phyloP scores from a whole-genome alignment of 2,888 invertebrate genomes.

The Cerceris ruficornis region DNA sequence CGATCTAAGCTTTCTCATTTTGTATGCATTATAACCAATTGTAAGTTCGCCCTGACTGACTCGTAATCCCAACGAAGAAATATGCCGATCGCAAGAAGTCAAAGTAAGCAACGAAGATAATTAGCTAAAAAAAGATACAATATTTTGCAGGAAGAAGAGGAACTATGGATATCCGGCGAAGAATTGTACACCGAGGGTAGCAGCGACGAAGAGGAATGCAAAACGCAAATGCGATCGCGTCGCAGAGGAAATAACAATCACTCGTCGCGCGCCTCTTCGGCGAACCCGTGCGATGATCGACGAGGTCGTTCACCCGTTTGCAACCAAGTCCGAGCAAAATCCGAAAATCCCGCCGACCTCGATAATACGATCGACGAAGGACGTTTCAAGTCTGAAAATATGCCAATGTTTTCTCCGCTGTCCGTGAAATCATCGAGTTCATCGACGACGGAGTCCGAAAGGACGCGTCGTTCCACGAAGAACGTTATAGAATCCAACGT shows the following conservation, averaged over 20 bases:
- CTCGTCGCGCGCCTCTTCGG: conserved; percentile 11
- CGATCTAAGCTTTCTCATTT: too few relatives aligned
- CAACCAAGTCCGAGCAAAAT: conserved; percentile 2
- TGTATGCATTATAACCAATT: too few relatives aligned
- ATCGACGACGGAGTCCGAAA: too few relatives aligned
- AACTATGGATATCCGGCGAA: conserved; percentile 82
- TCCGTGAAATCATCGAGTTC: background rate
- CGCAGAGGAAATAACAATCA: conserved; percentile 30
- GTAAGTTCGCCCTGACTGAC: too few relatives aligned
- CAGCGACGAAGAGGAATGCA: conserved; percentile 79
- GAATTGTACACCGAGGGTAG: conserved; percentile 82
- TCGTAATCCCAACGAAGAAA: too few relatives aligned
- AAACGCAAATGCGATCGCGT: conserved; percentile 25
- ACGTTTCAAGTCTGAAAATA: background rate
- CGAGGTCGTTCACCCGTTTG: conserved; percentile 9
- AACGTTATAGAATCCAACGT: background rate
- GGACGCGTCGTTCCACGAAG: background rate
- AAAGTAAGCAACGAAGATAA: background rate
- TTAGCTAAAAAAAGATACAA: conserved; percentile 8
- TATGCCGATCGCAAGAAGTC: conserved; percentile 33
- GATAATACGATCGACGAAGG: conserved; percentile 1
- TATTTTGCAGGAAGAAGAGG: conserved; percentile 80
- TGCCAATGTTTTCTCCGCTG: background rate
- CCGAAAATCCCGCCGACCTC: background rate
- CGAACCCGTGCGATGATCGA: conserved; percentile 15